Conservation (phyloP, 2,888 invertebrate species). For the Drosophila atroscutellata region DNA sequence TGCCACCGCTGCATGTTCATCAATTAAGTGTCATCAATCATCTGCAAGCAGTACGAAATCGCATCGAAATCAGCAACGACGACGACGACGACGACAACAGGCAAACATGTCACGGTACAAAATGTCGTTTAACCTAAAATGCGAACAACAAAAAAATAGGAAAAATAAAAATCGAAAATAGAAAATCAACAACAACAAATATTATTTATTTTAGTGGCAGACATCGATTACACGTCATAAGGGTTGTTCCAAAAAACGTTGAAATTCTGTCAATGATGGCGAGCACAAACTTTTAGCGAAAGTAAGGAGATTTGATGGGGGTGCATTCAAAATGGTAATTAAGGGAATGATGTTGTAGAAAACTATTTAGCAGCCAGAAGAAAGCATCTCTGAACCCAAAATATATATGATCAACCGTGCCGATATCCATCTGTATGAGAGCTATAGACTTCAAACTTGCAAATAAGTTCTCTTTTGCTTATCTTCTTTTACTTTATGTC, state of each 20-base stretch:
- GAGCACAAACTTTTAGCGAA: neutral
- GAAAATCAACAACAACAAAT: constrained; percentile 48
- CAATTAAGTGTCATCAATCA: constrained; percentile 84
- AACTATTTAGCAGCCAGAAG: neutral
- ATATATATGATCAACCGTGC: neutral
- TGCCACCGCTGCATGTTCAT: constrained; percentile 49
- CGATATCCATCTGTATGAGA: neutral
- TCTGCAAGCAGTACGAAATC: constrained; percentile 56
- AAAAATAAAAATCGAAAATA: neutral
- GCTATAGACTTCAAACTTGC: no score
- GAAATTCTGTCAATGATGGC: neutral
- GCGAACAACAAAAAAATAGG: constrained; percentile 29
- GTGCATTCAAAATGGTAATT: neutral
- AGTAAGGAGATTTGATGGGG: neutral
- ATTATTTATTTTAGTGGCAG: constrained; percentile 68
- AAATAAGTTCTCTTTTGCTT: no score
- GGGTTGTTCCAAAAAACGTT: constrained; percentile 27
- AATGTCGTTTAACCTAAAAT: constrained; percentile 78
- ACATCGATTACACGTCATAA: constrained; percentile 31
- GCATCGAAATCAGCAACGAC: constrained; percentile 57
- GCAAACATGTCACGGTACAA: constrained; percentile 82
- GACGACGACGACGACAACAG: constrained; percentile 37
- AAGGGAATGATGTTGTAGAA: neutral
- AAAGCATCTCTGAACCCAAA: neutral
- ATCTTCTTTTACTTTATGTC: no score